These are phyloP conservation scores for Sesamia inferens DNA, from an alignment of 2,888 invertebrate species.

Conservation along the genomic window DNA sequence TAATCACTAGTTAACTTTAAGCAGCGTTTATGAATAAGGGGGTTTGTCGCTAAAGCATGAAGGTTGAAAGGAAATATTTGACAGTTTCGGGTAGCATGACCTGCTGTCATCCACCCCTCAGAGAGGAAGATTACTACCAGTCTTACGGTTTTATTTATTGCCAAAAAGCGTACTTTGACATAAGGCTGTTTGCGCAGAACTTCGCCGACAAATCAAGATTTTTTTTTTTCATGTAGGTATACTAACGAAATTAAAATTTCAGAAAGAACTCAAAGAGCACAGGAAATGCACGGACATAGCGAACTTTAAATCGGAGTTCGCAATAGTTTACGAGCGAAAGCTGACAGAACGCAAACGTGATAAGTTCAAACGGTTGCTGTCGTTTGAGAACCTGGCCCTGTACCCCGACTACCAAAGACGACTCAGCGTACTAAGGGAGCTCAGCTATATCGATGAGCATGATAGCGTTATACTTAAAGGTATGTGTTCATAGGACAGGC, in stretches of 20 bases:
- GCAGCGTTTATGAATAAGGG: too few relatives aligned
- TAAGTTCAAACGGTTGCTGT: constrained; percentile 93
- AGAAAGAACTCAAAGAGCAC: constrained; percentile 85
- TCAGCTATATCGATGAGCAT: constrained; percentile 92
- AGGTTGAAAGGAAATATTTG: too few relatives aligned
- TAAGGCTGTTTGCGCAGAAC: neutral
- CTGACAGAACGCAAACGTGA: constrained; percentile 92
- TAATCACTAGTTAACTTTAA: too few relatives aligned
- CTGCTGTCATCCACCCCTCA: too few relatives aligned
- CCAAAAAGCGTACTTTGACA: neutral
- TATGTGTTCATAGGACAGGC: constrained; percentile 13
- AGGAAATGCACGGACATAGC: constrained; percentile 93
- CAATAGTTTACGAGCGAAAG: constrained; percentile 93
- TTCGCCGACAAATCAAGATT: neutral
- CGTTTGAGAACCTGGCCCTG: constrained; percentile 95
- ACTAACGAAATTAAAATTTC: constrained; percentile 52
- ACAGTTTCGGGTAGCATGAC: too few relatives aligned
- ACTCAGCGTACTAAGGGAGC: constrained; percentile 92
- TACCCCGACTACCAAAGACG: constrained; percentile 97
- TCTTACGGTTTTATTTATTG: neutral
- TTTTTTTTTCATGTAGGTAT: neutral
- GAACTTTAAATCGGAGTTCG: constrained; percentile 94
- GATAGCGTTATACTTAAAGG: constrained; percentile 87
- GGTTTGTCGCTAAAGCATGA: too few relatives aligned
- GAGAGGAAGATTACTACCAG: neutral